Conservation (phyloP, 2,888 invertebrate species). For the Pseudococcus jackbeardsleyi region DNA sequence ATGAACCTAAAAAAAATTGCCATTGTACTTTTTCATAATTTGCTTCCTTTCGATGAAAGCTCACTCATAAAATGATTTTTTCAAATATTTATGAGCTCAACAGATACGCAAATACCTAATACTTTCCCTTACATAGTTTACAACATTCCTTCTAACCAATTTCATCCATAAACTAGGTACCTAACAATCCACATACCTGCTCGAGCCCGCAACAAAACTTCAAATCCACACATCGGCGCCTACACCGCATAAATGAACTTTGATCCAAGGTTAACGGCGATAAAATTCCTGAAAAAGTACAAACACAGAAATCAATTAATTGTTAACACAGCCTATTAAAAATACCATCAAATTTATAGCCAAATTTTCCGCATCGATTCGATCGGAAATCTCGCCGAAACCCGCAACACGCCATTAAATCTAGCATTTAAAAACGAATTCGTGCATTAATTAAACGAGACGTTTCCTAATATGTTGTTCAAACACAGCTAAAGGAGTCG, state of each 20-base stretch:
- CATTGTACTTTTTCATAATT: too few species aligned
- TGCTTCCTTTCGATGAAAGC: too few species aligned
- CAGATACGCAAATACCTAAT: too few species aligned
- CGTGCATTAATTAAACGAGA: slow-evolving; percentile 58
- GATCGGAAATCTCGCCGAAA: neutral
- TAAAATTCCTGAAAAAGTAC: neutral
- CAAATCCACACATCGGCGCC: neutral
- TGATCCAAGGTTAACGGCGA: neutral
- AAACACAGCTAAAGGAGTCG: slow-evolving; percentile 12
- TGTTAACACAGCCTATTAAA: neutral
- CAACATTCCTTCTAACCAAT: too few species aligned
- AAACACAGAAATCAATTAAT: neutral
- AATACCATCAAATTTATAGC: slow-evolving; percentile 13
- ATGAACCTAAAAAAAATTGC: too few species aligned
- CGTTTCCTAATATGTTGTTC: slow-evolving; percentile 59
- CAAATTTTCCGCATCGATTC: neutral
- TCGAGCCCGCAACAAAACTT: neutral
- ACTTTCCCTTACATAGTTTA: too few species aligned
- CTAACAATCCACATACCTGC: too few species aligned
- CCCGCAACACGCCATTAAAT: neutral
- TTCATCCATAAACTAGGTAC: too few species aligned
- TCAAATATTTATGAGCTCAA: too few species aligned
- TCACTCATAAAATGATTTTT: too few species aligned
- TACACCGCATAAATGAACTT: neutral
- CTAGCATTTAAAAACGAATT: neutral